These are phyloP conservation scores for Habropoda laboriosa DNA, from an alignment of 1,140 invertebrate genomes.

Conservation along the genomic window DNA sequence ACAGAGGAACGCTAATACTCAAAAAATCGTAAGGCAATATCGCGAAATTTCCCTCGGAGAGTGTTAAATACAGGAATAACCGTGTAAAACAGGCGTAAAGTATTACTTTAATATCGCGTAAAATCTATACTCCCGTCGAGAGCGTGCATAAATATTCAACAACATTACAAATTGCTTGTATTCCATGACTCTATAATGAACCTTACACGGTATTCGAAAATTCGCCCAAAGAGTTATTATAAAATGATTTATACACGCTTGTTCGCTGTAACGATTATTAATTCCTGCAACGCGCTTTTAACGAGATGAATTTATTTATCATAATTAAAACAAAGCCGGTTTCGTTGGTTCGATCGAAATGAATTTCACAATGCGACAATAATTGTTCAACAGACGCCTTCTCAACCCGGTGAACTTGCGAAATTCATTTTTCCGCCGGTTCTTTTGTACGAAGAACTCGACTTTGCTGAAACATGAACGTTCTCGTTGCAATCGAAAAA, in stretches of 20 bases:
- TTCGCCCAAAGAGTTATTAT: background rate
- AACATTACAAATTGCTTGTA: too few species aligned
- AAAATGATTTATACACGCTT: background rate
- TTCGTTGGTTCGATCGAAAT: background rate
- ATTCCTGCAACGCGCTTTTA: background rate
- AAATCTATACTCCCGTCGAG: background rate
- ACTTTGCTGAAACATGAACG: background rate
- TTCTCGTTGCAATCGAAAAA: background rate
- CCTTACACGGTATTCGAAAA: background rate
- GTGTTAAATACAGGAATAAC: too few species aligned
- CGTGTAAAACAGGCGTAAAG: too few species aligned
- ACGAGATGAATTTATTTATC: conserved; percentile 2
- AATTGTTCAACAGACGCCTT: too few species aligned
- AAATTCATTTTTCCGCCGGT: too few species aligned
- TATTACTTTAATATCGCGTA: background rate
- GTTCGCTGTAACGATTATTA: background rate
- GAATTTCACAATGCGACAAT: background rate
- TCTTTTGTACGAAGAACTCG: too few species aligned
- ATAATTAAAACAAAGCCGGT: background rate
- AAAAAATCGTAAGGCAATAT: too few species aligned
- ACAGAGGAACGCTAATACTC: too few species aligned
- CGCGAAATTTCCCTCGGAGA: too few species aligned
- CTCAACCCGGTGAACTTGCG: too few species aligned
- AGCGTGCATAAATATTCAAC: too few species aligned
- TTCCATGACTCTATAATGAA: background rate